These are phyloP conservation scores for Dipodomys ordii DNA, from an alignment of 2,113 vertebrate species.

Conservation along the genomic window DNA sequence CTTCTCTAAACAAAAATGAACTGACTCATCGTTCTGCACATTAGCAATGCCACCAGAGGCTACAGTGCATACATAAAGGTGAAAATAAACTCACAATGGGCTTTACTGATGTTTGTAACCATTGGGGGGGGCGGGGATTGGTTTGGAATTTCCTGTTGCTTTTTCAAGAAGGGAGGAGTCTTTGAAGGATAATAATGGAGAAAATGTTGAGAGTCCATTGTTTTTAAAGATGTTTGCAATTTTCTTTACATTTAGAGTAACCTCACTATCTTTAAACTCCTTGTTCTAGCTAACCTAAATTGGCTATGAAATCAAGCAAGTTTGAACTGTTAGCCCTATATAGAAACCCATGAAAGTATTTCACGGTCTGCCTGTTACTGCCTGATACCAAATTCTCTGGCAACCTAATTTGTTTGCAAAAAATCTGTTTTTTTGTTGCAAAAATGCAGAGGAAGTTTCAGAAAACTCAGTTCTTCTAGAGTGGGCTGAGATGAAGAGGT, in stretches of 20 bases:
- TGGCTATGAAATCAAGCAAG: constrained; percentile 28
- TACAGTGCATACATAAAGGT: background rate
- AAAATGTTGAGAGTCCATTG: background rate
- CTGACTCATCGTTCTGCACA: background rate
- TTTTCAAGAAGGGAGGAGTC: background rate
- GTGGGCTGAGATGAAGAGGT: background rate
- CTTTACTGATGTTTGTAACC: background rate
- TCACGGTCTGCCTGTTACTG: constrained; percentile 50
- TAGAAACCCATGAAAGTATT: constrained; percentile 58
- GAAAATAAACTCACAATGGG: background rate
- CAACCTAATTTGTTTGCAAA: constrained; percentile 62
- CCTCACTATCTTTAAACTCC: constrained; percentile 2
- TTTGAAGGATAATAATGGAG: background rate
- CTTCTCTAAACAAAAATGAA: background rate
- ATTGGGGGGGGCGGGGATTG: background rate
- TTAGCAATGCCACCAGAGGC: background rate
- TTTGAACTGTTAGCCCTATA: constrained; percentile 21
- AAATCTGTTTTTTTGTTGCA: background rate
- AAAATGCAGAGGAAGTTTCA: constrained; percentile 11
- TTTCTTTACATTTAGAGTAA: constrained; percentile 45
- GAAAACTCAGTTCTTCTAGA: constrained; percentile 4
- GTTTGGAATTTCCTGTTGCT: too few species aligned
- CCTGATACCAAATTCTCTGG: constrained; percentile 13
- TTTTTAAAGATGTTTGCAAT: background rate
- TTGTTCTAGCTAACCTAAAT: constrained; percentile 37